Evolutionary conservation across 2,113 vertebrate species (phyloP), one percentile per base, ranked within the genome.

Genomic region (Symphodus melops): DNA sequence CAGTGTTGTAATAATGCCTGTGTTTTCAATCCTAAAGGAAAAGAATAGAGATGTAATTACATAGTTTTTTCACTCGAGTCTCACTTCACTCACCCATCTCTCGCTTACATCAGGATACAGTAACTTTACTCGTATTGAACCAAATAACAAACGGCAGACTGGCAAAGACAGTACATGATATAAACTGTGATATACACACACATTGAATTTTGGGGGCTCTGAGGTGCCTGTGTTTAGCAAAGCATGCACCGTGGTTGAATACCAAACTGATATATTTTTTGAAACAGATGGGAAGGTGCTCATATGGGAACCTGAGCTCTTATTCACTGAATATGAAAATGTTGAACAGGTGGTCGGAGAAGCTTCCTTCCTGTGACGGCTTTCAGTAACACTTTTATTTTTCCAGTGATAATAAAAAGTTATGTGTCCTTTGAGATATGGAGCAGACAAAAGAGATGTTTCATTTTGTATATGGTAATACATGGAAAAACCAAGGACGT

Each of bases 241-340:
- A 83, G 77, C 77, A 66, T 60, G 71, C 60, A 69, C 63, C 63
- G 72, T 46, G 68, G 59, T 57, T 72, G 49, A 69, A 87, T 65
- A 80, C 62, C 51, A 73, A 80, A 73, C 70, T n/a, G 25, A 44
- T 85, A 61, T 79, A 58, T 76, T 81, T 81, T 84, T 79, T 79
- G 12, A 79, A 88, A 82, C 89, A 90, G 90, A 92, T 89, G 89
- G 89, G 41, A 53, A 74, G 68, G 57, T 75, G 79, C 73, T 85
- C 81, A 64, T 78, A 63, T 80, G 88, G 86, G 80, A 86, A 75
- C 60, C 69, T 60, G 76, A 86, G 79, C 78, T 79, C 72, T 83
- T 85, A 82, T 79, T 87, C 76, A 62, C 62, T 85, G 82, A 87
- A 86, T 82, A 63, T 77, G 69, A 85, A 87, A 85, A 77, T 75